Conservation (phyloP, 1,140 invertebrate genomes). For the Bactericera cockerelli region DNA sequence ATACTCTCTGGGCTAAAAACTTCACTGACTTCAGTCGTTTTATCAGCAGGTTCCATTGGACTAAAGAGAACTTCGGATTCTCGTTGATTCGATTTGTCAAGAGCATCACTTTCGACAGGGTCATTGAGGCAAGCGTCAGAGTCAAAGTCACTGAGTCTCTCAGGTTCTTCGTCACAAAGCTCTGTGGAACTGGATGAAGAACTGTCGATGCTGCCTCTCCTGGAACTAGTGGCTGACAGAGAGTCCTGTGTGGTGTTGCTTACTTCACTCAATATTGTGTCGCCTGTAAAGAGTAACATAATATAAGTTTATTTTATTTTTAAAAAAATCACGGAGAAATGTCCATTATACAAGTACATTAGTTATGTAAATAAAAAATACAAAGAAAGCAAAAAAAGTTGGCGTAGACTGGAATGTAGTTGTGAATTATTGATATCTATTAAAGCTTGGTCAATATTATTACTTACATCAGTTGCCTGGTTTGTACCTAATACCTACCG, state of each 20-base stretch:
- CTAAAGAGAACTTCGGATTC: background rate
- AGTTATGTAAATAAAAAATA: too few relatives aligned
- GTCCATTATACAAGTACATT: too few relatives aligned
- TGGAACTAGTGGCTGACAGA: background rate
- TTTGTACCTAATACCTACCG: too few relatives aligned
- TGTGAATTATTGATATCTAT: too few relatives aligned
- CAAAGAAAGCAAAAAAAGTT: too few relatives aligned
- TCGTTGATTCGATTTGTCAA: background rate
- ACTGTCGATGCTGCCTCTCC: background rate
- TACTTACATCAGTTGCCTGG: too few relatives aligned
- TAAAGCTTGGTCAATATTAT: too few relatives aligned
- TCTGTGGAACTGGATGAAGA: constrained; percentile 1
- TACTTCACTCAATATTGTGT: background rate
- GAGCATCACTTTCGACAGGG: background rate
- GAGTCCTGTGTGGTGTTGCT: background rate
- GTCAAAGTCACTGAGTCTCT: background rate
- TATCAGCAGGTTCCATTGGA: background rate
- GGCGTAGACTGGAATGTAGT: too few relatives aligned
- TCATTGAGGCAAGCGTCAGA: background rate
- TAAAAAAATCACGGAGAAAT: too few relatives aligned
- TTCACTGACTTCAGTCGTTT: background rate
- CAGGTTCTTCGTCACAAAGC: background rate
- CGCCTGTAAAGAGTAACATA: background rate
- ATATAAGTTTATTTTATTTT: too few relatives aligned
- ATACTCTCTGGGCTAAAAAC: constrained; percentile 4